Conservation (phyloP, 2,888 invertebrate genomes). For the Thera britannica region DNA sequence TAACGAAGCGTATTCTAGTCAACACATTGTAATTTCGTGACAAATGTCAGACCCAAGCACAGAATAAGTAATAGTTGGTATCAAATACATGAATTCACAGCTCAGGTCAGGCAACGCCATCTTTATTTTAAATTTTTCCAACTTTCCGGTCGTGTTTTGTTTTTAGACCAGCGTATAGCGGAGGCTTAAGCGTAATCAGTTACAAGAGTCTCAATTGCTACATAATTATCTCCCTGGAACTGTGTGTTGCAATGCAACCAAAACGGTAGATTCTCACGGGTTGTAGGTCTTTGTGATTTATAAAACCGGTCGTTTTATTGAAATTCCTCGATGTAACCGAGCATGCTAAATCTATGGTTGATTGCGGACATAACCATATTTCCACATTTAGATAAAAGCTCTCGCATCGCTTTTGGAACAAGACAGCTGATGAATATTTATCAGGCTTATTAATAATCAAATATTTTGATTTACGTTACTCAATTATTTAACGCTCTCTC, state of each 20-base stretch:
- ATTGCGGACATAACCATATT: slow-evolving; percentile 27
- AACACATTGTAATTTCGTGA: too few species aligned
- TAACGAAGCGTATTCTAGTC: too few species aligned
- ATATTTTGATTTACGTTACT: slow-evolving; percentile 13
- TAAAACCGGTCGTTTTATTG: slow-evolving; percentile 37
- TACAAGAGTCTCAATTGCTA: slow-evolving; percentile 45
- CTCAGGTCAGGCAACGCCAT: too few species aligned
- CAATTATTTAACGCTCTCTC: slow-evolving; percentile 9
- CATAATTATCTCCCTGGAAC: slow-evolving; percentile 41
- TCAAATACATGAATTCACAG: too few species aligned
- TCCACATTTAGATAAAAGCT: slow-evolving; percentile 24
- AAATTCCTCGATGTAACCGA: slow-evolving; percentile 38
- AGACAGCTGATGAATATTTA: slow-evolving; percentile 25
- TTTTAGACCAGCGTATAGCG: too few species aligned
- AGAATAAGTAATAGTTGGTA: too few species aligned
- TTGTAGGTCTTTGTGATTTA: slow-evolving; percentile 34
- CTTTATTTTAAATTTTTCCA: too few species aligned
- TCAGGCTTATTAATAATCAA: slow-evolving; percentile 12
- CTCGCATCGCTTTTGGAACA: slow-evolving; percentile 15
- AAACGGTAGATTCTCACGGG: slow-evolving; percentile 37
- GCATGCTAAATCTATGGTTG: slow-evolving; percentile 36
- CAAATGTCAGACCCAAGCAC: too few species aligned
- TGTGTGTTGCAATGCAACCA: slow-evolving; percentile 40
- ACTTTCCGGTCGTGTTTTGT: too few species aligned
- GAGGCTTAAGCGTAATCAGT: slow-evolving; percentile 57